Evolutionary conservation across 2,113 vertebrate species (phyloP), one percentile per base, ranked within the genome.

Genomic region (Cyprinodon tularosa): DNA sequence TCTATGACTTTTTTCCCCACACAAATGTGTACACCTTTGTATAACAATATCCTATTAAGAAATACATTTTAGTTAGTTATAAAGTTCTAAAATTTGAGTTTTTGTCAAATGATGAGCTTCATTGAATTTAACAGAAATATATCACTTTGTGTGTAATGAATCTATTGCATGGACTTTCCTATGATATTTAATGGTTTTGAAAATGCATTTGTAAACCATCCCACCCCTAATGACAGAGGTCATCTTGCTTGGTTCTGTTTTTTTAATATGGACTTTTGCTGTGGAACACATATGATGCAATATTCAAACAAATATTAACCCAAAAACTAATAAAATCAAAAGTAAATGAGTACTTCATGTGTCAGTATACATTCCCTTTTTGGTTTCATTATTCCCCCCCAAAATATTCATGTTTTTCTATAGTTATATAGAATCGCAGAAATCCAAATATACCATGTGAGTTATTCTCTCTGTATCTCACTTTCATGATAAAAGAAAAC

Each of bases 201-300:
- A 29, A 7, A 3, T 53, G 17, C 17, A 20, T 6, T 17, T 53
- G 20, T 40, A 65, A 9, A 65, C 22, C 39, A 78, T 84, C 81
- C 88, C 90, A 82, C 87, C 91, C 84, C 84, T 85, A 85, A 85
- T 85, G 74, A 89, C 86, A 87, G 89, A 90, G 91, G 87, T 87
- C 89, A 78, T 83, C 84, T 66, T 86, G 81, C 82, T 90, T 90
- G 13, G 67, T 86, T 87, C 69, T 83, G 66, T 76, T 84, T 87
- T 89, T 91, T 92, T 79, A 88, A 93, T 93, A 93, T 91, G 86
- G 90, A 84, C 89, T 89, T 29, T 91, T 85, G 93, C 90, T 92
- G 90, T 70, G 92, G 91, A 91, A 94, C 91, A 90, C 74, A 88
- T 68, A 82, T 74, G 84, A 92, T 89, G 89, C 85, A 84, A 78